Conservation (phyloP, 2,113 vertebrate species). For the Gasterosteus aculeatus region DNA sequence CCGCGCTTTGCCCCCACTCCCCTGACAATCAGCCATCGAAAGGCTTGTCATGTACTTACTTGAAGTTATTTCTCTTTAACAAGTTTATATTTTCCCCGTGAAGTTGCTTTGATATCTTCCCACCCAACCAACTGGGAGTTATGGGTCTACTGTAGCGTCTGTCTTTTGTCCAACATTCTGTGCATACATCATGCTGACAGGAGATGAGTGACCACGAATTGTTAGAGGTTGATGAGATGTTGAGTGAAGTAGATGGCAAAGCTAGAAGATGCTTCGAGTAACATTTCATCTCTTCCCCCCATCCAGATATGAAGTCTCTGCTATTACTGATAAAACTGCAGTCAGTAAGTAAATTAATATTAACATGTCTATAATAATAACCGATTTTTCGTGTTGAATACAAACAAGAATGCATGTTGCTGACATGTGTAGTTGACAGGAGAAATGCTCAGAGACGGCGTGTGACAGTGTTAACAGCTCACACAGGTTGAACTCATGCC, state of each 20-base stretch:
- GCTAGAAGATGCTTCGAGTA: constrained; percentile 57
- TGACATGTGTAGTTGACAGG: constrained; percentile 13
- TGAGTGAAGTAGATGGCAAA: constrained; percentile 49
- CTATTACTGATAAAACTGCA: background rate
- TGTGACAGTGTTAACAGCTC: constrained; percentile 37
- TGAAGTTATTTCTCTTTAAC: constrained; percentile 41
- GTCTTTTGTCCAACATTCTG: background rate
- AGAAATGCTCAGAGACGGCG: constrained; percentile 30
- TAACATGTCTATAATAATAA: background rate
- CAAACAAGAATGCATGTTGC: background rate
- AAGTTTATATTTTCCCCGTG: constrained; percentile 27
- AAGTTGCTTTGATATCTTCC: constrained; percentile 33
- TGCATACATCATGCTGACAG: background rate
- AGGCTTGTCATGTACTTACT: constrained; percentile 42
- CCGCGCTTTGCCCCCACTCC: constrained; percentile 39
- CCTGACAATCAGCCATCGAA: constrained; percentile 43
- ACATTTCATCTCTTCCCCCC: constrained; percentile 49
- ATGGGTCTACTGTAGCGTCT: background rate
- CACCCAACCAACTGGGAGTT: background rate
- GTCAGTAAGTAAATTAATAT: background rate
- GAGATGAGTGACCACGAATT: constrained; percentile 33
- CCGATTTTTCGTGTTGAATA: background rate
- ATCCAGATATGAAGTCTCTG: constrained; percentile 3
- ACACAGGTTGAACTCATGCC: constrained; percentile 60
- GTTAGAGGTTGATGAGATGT: constrained; percentile 39